phyloP scores from a whole-genome alignment of 1,140 invertebrate species.

The Diabrotica undecimpunctata region DNA sequence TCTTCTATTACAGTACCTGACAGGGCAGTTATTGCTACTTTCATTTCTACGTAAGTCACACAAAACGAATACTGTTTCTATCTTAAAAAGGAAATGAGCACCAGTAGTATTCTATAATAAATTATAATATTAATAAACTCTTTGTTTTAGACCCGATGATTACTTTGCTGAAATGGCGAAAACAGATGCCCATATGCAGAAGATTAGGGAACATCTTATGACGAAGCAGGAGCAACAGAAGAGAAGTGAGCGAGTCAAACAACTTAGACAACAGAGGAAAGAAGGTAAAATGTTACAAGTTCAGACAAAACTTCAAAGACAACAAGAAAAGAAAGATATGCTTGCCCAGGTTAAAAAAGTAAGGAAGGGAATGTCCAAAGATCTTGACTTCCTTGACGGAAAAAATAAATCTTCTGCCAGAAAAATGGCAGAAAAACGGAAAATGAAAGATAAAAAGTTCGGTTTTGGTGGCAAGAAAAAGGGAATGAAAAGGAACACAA shows the following conservation, averaged over 20 bases:
- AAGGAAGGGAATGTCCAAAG: slow-evolving; percentile 73
- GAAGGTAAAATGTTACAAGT: slow-evolving; percentile 83
- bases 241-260: slow-evolving; percentile 82
- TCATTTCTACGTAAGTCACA: too few relatives aligned
- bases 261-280: slow-evolving; percentile 87
- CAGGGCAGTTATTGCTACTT: too few relatives aligned
- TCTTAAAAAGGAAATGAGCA: too few relatives aligned
- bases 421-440: slow-evolving; percentile 57
- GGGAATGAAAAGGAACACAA: slow-evolving; percentile 84
- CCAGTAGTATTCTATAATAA: not conserved
- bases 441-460: slow-evolving; percentile 81
- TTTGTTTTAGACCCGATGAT: slow-evolving; percentile 72
- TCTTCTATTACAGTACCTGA: too few relatives aligned
- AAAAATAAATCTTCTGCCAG: slow-evolving; percentile 52
- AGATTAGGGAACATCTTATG: slow-evolving; percentile 79
- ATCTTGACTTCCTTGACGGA: slow-evolving; percentile 81
- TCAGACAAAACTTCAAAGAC: slow-evolving; percentile 76
- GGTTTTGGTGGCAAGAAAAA: slow-evolving; percentile 96
- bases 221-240: slow-evolving; percentile 81
- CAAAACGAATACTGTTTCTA: too few relatives aligned
- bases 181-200: slow-evolving; percentile 96
- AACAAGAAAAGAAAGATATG: slow-evolving; percentile 73
- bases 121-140: not conserved
- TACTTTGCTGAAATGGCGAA: slow-evolving; percentile 99
- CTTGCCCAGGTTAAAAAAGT: slow-evolving; percentile 83